phyloP scores from a whole-genome alignment of 2,113 vertebrate species.

The Hemicordylus capensis region DNA sequence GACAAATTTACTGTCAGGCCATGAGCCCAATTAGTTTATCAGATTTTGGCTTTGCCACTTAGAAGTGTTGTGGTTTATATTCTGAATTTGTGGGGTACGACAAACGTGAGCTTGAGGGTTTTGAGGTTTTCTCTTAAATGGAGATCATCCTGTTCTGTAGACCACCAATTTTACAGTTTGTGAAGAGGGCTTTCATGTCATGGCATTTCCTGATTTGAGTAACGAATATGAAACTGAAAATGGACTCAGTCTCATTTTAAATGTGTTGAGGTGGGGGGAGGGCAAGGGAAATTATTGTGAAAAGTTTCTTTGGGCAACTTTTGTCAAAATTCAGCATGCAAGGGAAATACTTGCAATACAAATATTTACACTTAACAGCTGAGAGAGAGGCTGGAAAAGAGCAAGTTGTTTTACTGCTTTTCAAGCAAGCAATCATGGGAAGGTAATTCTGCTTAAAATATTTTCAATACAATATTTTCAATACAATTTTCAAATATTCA shows the following conservation, averaged over 20 bases:
- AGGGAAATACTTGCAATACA: slow-evolving; percentile 30
- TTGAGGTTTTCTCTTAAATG: neutral
- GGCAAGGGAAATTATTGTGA: slow-evolving; percentile 22
- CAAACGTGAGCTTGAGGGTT: neutral
- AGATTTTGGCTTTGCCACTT: slow-evolving; percentile 22
- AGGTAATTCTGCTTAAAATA: slow-evolving; percentile 51
- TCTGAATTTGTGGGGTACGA: neutral
- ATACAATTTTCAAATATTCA: no score
- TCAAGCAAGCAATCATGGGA: slow-evolving; percentile 49
- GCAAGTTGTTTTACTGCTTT: slow-evolving; percentile 50
- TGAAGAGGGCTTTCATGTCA: slow-evolving; percentile 1
- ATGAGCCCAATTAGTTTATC: neutral
- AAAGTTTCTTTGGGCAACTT: slow-evolving; percentile 36
- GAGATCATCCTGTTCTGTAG: neutral
- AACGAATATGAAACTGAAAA: slow-evolving; percentile 27
- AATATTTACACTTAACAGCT: slow-evolving; percentile 47
- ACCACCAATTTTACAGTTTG: slow-evolving; percentile 19
- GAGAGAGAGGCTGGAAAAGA: slow-evolving; percentile 36
- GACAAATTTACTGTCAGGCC: slow-evolving; percentile 25
- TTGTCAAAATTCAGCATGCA: slow-evolving; percentile 37
- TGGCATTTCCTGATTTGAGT: slow-evolving; percentile 42
- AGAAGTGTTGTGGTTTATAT: slow-evolving; percentile 26
- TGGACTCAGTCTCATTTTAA: slow-evolving; percentile 28
- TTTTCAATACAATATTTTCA: no score
- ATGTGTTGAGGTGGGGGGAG: slow-evolving; percentile 17